These are phyloP conservation scores for Pollenia griseotomentosa DNA, from an alignment of 2,888 invertebrate species.

Conservation along the genomic window DNA sequence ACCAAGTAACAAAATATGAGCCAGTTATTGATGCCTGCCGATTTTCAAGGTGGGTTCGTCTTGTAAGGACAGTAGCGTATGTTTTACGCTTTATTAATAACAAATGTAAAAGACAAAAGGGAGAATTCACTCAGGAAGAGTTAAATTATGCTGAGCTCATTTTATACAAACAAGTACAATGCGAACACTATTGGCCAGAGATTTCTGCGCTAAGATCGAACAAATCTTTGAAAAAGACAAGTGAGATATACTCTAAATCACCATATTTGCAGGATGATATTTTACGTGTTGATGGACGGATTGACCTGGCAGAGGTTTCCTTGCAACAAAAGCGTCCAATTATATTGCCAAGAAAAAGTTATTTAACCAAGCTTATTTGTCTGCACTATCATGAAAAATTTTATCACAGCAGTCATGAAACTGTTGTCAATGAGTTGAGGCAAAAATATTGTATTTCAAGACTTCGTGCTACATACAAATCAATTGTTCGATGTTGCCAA, in stretches of 20 bases:
- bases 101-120: conserved; percentile 53
- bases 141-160: conserved; percentile 53
- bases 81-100: not conserved
- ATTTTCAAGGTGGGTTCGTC: not conserved
- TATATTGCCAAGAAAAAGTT: conserved; percentile 54
- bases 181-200: not conserved
- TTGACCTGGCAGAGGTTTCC: conserved; percentile 34
- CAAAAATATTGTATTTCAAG: conserved; percentile 45
- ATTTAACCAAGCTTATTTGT: conserved; percentile 15
- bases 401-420: conserved; percentile 25
- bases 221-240: not conserved
- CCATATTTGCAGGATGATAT: conserved; percentile 32
- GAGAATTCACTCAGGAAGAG: conserved; percentile 65
- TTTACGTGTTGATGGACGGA: conserved; percentile 56
- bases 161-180: conserved; percentile 9
- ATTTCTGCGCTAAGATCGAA: conserved; percentile 17
- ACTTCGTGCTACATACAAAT: conserved; percentile 37
- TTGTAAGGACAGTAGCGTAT: not conserved
- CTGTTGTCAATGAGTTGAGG: conserved; percentile 30
- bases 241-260: conserved; percentile 33
- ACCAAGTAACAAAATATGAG: not conserved
- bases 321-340: conserved; percentile 48
- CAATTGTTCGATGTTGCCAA: conserved; percentile 21
- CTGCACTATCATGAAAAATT: conserved; percentile 27
- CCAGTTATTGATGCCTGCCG: not conserved